Conservation (phyloP, 2,888 invertebrate genomes). For the Papilio protenor region DNA sequence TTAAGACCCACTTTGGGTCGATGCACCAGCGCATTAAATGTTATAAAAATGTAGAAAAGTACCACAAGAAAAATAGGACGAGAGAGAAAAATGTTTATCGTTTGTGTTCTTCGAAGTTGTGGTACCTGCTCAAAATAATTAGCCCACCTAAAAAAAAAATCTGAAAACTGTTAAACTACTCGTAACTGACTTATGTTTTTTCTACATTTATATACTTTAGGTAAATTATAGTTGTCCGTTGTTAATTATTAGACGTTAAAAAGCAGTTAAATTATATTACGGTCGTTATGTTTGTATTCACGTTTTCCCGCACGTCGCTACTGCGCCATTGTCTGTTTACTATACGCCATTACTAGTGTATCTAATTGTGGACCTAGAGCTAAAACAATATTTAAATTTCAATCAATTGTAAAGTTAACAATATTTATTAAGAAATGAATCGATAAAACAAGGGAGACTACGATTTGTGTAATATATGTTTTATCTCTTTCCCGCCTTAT, state of each 20-base stretch:
- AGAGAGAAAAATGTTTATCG: no score
- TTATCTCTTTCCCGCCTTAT: no score
- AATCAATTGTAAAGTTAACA: not conserved
- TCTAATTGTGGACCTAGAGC: slow-evolving; percentile 5
- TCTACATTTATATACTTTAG: slow-evolving; percentile 5
- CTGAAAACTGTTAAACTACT: no score
- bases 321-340: slow-evolving; percentile 23
- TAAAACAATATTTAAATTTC: slow-evolving; percentile 5
- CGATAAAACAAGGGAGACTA: no score
- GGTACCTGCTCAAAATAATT: no score
- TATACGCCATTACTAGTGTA: not conserved
- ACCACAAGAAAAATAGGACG: no score
- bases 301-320: slow-evolving; percentile 22
- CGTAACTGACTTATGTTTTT: not conserved
- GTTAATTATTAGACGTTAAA: slow-evolving; percentile 37
- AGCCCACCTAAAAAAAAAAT: no score
- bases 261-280: slow-evolving; percentile 32
- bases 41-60: no score
- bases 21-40: no score
- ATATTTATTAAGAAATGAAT: not conserved
- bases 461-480: no score
- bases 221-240: slow-evolving; percentile 2
- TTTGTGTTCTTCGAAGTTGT: no score
- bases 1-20: no score
- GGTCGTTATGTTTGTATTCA: slow-evolving; percentile 22